These are phyloP conservation scores for Geotrupes spiniger DNA, from an alignment of 2,888 invertebrate genomes.

Conservation along the genomic window DNA sequence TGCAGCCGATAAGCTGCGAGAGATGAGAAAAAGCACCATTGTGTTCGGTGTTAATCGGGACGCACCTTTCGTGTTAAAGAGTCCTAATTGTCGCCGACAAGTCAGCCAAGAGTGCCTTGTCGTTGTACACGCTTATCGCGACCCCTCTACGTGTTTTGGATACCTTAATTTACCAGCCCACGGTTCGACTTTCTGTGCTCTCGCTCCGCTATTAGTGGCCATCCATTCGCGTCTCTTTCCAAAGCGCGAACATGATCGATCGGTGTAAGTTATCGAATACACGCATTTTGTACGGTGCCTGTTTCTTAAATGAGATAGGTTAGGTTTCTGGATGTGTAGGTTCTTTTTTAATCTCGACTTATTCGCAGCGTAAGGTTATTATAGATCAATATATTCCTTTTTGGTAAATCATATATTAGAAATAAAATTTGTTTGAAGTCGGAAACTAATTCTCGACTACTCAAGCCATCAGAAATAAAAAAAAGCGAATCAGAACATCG, in stretches of 20 bases:
- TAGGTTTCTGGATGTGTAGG: slow-evolving; percentile 2
- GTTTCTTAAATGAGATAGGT: slow-evolving; percentile 5
- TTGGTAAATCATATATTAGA: too few relatives aligned
- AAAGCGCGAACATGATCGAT: slow-evolving; percentile 9
- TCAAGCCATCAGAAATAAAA: too few relatives aligned
- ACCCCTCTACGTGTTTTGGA: slow-evolving; percentile 37
- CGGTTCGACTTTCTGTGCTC: slow-evolving; percentile 20
- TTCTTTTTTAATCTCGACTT: too few relatives aligned
- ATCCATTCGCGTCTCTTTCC: neutral
- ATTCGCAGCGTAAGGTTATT: too few relatives aligned
- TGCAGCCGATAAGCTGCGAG: too few relatives aligned
- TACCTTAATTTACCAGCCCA: slow-evolving; percentile 41
- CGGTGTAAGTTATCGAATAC: slow-evolving; percentile 7
- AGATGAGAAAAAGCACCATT: slow-evolving; percentile 15
- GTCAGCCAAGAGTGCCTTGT: slow-evolving; percentile 34
- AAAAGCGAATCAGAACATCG: too few relatives aligned
- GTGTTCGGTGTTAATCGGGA: slow-evolving; percentile 30
- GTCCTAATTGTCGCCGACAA: slow-evolving; percentile 42
- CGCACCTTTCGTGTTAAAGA: slow-evolving; percentile 39
- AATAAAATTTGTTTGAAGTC: too few relatives aligned
- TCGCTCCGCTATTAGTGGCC: neutral
- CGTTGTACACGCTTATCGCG: slow-evolving; percentile 34
- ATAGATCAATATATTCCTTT: too few relatives aligned
- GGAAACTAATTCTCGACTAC: too few relatives aligned
- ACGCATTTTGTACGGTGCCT: slow-evolving; percentile 10